phyloP scores from a whole-genome alignment of 2,113 vertebrate genomes.

The Brachypodius melanocephalos region DNA sequence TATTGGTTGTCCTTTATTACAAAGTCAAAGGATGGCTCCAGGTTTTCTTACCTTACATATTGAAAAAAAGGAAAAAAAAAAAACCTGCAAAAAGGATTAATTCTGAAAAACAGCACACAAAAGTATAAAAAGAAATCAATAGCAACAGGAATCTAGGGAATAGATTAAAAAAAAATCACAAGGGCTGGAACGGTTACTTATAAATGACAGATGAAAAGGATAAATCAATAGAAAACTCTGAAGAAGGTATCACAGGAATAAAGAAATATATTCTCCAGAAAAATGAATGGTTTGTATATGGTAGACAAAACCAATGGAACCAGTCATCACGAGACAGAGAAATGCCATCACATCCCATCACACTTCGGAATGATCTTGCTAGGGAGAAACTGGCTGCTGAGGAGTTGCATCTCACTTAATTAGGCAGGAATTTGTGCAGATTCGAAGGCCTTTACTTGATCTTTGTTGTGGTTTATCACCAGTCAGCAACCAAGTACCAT shows the following conservation, averaged over 20 bases:
- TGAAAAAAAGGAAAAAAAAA: background rate
- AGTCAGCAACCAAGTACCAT: rapidly evolving
- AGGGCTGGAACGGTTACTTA: background rate
- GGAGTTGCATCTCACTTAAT: background rate
- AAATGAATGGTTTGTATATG: background rate
- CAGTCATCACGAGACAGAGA: background rate
- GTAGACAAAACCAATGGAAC: background rate
- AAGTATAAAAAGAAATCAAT: slow-evolving; percentile 28
- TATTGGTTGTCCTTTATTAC: background rate
- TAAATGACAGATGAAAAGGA: slow-evolving; percentile 45
- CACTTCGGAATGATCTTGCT: background rate
- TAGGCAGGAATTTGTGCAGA: background rate
- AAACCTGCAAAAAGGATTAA: slow-evolving; percentile 11
- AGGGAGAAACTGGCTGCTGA: background rate
- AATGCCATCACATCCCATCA: background rate
- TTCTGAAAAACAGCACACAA: slow-evolving; percentile 27
- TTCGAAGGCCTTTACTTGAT: background rate
- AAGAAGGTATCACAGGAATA: slow-evolving; percentile 27
- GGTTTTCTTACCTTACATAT: background rate
- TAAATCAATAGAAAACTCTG: slow-evolving; percentile 48
- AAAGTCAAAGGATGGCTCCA: background rate
- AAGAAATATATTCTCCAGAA: slow-evolving; percentile 1
- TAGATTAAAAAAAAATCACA: background rate
- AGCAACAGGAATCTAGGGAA: slow-evolving; percentile 13
- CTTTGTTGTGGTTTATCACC: background rate